Evolutionary conservation across 2,888 invertebrate species (phyloP).

Genomic region (Stenodema calcarata): DNA sequence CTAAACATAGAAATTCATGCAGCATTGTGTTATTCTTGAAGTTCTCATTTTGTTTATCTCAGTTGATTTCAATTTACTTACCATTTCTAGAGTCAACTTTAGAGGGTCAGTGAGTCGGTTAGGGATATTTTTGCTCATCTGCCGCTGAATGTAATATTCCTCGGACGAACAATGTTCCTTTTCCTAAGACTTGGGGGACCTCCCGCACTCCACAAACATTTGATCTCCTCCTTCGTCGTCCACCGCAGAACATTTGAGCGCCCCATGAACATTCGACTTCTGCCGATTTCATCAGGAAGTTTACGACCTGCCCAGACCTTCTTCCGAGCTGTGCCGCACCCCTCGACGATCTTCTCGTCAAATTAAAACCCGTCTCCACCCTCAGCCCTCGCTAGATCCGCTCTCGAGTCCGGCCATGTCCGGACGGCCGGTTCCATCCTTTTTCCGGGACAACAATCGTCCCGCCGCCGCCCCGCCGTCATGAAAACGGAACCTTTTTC

Average conservation of each 20-base stretch:
- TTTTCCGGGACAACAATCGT: not conserved
- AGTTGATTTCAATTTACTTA: no score
- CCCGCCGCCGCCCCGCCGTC: not conserved
- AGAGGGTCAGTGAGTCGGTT: no score
- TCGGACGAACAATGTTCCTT: not conserved
- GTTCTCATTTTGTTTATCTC: no score
- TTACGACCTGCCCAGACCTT: constrained; percentile 18
- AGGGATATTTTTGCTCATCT: not conserved
- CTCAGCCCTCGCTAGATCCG: not conserved
- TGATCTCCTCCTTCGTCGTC: not conserved
- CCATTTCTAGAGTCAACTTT: no score
- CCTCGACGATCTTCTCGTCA: not conserved
- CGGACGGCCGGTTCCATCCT: not conserved
- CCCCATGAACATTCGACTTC: not conserved
- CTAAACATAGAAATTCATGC: no score
- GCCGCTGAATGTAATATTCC: not conserved
- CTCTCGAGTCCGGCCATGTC: no score
- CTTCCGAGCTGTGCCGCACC: not conserved
- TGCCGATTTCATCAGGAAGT: constrained; percentile 32
- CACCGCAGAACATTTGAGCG: not conserved
- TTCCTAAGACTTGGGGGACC: not conserved
- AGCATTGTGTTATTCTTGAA: no score
- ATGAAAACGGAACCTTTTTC: not conserved
- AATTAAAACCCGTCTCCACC: not conserved
- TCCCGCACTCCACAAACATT: not conserved